Evolutionary conservation across 2,888 invertebrate genomes (phyloP).

Genomic region (Tenthredo notha): DNA sequence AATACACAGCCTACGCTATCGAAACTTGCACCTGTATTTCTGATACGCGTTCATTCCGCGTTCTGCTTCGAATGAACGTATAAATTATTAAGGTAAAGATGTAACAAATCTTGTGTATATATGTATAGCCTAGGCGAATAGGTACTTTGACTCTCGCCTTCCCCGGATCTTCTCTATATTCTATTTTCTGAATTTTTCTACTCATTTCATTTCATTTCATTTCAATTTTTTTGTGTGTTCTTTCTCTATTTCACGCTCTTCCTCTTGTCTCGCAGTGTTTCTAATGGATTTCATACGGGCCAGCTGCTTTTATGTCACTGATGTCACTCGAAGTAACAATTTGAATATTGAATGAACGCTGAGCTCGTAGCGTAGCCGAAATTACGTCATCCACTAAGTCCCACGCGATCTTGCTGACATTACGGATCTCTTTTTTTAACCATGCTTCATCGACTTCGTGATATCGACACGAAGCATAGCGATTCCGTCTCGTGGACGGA

Average conservation of each 20-base stretch:
- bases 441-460: background rate
- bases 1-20: too few relatives aligned
- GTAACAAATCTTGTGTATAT: background rate
- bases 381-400: conserved; percentile 5
- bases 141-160: background rate
- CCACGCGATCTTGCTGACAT: background rate
- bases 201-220: background rate
- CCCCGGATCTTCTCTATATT: background rate
- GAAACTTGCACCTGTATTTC: too few relatives aligned
- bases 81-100: background rate
- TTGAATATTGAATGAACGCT: conserved; percentile 8
- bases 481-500: background rate
- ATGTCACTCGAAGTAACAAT: background rate
- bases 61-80: too few relatives aligned
- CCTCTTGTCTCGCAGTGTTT: background rate
- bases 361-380: background rate
- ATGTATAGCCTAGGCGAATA: background rate
- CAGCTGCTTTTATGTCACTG: conserved; percentile 7
- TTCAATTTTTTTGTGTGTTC: background rate
- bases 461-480: background rate
- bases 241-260: background rate
- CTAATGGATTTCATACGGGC: background rate
- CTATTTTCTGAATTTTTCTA: background rate
- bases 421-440: conserved; percentile 9
- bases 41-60: too few relatives aligned